Conservation (phyloP, 2,113 vertebrate species). For the Bolborhynchus lineola region DNA sequence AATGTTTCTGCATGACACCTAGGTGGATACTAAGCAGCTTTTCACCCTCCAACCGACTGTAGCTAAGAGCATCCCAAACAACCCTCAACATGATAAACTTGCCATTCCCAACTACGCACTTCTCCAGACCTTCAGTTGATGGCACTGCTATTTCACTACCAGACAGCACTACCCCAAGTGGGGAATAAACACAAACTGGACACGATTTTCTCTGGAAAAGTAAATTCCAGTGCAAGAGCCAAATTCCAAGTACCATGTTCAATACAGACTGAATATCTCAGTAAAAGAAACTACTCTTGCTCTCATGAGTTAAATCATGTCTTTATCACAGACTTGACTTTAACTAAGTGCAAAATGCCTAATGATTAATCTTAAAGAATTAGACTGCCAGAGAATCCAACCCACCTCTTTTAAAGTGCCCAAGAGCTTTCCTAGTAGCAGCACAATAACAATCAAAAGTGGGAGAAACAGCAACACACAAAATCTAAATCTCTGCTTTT, state of each 20-base stretch:
- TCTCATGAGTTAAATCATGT: not conserved
- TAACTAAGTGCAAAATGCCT: not conserved
- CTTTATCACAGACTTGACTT: not conserved
- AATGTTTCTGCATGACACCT: not conserved
- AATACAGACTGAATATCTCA: not conserved
- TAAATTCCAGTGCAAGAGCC: not conserved
- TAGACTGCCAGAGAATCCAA: not conserved
- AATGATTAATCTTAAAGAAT: not conserved
- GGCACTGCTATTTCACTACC: not conserved
- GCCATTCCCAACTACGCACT: not conserved
- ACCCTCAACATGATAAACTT: rapidly evolving
- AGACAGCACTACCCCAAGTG: not conserved
- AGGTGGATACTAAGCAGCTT: not conserved
- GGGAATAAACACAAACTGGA: not conserved
- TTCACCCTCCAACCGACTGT: not conserved
- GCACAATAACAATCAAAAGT: not conserved
- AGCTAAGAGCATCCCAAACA: not conserved
- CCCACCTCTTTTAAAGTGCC: not conserved
- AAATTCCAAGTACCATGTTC: not conserved
- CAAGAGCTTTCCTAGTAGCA: not conserved
- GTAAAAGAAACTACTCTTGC: not conserved
- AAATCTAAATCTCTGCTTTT: not conserved
- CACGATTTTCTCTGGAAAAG: not conserved
- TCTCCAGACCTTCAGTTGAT: not conserved
- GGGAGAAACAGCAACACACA: not conserved